phyloP scores from a whole-genome alignment of 2,888 invertebrate species.

The Macrosiphum euphorbiae region DNA sequence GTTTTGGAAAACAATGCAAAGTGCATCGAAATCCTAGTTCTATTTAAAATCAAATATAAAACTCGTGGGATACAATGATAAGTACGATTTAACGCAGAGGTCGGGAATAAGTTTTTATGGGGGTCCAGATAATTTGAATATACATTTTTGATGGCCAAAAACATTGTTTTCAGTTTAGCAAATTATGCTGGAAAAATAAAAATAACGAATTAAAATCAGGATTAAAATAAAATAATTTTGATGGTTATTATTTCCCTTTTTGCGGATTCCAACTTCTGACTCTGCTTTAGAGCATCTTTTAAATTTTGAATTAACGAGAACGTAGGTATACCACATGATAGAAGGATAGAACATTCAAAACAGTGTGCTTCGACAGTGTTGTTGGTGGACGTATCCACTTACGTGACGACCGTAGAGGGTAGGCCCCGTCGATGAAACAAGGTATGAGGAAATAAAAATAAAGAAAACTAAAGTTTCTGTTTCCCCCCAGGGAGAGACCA shows the following conservation, averaged over 20 bases:
- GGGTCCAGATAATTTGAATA: no score
- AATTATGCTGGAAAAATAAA: no score
- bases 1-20: no score
- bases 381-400: background rate
- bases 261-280: no score
- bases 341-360: background rate
- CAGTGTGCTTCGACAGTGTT: background rate
- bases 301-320: background rate
- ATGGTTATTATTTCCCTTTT: no score
- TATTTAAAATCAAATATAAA: background rate
- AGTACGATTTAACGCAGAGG: background rate
- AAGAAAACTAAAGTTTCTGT: slow-evolving; percentile 40
- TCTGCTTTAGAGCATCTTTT: background rate
- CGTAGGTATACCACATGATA: background rate
- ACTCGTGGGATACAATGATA: background rate
- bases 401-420: background rate
- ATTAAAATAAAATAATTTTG: no score
- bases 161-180: no score
- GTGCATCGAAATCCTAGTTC: no score
- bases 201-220: no score
- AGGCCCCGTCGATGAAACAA: background rate
- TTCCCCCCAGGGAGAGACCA: background rate
- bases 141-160: no score
- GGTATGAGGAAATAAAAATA: slow-evolving; percentile 25
- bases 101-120: no score